Conservation (phyloP, 2,113 vertebrate genomes). For the Prochilodus magdalenae region DNA sequence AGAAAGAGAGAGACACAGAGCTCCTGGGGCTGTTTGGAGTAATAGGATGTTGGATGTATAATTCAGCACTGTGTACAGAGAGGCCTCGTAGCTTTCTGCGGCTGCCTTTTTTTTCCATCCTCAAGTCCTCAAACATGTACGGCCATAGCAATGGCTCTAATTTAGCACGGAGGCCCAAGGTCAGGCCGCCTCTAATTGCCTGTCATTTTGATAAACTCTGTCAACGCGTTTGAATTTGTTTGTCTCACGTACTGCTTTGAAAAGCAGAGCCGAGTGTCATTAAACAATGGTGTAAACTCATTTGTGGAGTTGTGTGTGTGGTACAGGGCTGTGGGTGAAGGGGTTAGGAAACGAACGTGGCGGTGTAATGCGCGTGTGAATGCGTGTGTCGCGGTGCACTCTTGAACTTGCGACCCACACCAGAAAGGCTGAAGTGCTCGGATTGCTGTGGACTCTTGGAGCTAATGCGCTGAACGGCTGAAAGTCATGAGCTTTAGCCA, state of each 20-base stretch:
- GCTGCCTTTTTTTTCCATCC: conserved; percentile 46
- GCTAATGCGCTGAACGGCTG: conserved; percentile 41
- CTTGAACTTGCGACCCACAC: conserved; percentile 32
- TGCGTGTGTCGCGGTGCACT: conserved; percentile 29
- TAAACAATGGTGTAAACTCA: conserved; percentile 42
- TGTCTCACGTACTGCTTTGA: conserved; percentile 63
- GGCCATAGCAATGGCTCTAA: conserved; percentile 69
- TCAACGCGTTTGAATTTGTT: conserved; percentile 75
- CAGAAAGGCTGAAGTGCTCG: conserved; percentile 31
- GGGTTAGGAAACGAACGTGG: conserved; percentile 3
- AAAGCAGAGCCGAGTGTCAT: conserved; percentile 55
- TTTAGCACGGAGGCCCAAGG: conserved; percentile 72
- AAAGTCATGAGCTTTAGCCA: conserved; percentile 25
- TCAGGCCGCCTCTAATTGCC: conserved; percentile 72
- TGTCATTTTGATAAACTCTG: conserved; percentile 79
- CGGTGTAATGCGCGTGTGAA: background rate
- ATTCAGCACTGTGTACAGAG: conserved; percentile 72
- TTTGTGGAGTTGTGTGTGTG: conserved; percentile 31
- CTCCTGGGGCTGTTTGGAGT: conserved; percentile 78
- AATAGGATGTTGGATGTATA: conserved; percentile 79
- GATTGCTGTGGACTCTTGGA: conserved; percentile 30
- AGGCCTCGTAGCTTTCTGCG: conserved; percentile 53
- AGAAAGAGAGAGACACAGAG: conserved; percentile 64
- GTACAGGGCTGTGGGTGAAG: background rate
- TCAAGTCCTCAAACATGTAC: conserved; percentile 67